Evolutionary conservation across 1,140 invertebrate genomes (phyloP).

Genomic region (Babylonia areolata): DNA sequence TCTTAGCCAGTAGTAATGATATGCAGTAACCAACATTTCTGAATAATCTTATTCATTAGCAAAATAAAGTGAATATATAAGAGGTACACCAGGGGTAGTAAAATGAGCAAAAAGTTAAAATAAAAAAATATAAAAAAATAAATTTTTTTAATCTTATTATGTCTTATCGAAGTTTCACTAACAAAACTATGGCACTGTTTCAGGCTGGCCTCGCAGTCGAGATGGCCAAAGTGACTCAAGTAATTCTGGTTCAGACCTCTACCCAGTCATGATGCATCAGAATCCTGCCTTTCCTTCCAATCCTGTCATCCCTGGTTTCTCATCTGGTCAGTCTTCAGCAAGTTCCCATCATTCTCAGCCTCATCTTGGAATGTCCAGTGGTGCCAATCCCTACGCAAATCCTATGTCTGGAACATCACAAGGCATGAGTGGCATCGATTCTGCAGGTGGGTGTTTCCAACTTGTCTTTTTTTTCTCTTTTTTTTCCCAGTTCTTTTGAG

Average conservation of each 20-base stretch:
- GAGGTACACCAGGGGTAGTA: background rate
- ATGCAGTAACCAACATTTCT: background rate
- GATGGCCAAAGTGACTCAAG: constrained; percentile 29
- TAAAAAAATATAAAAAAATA: background rate
- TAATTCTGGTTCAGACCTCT: constrained; percentile 9
- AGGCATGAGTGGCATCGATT: constrained; percentile 8
- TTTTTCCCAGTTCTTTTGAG: background rate
- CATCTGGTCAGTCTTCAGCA: background rate
- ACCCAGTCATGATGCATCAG: constrained; percentile 34
- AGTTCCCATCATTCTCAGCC: background rate
- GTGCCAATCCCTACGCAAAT: constrained; percentile 8
- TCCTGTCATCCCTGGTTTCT: constrained; percentile 24
- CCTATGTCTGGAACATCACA: constrained; percentile 30
- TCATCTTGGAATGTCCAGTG: background rate
- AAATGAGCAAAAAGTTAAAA: background rate
- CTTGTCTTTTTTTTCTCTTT: background rate
- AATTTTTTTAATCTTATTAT: too few relatives aligned
- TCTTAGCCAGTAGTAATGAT: background rate
- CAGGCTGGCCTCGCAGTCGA: constrained; percentile 27
- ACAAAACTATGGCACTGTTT: background rate
- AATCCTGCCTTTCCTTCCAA: constrained; percentile 7
- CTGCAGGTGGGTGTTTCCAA: constrained; percentile 31
- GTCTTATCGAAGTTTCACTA: background rate
- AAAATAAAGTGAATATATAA: background rate
- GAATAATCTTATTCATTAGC: background rate